Conservation (phyloP, 2,113 vertebrate species). For the Pomatorhinus ruficollis region DNA sequence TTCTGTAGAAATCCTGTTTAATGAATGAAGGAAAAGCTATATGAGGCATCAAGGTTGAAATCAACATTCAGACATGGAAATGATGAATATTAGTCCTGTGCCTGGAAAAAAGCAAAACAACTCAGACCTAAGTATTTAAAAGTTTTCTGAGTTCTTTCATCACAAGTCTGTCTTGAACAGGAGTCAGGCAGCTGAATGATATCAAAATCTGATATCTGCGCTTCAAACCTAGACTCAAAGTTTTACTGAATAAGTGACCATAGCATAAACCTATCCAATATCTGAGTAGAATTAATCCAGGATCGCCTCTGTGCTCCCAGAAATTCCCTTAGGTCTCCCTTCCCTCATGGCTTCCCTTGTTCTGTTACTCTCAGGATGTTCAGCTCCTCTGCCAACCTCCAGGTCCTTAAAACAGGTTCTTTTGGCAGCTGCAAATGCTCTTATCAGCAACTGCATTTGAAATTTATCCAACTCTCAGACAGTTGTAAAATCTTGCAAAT, state of each 20-base stretch:
- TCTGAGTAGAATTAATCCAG: neutral
- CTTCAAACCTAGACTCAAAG: neutral
- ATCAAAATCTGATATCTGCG: neutral
- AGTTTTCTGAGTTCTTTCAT: neutral
- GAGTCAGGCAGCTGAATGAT: neutral
- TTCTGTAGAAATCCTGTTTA: neutral
- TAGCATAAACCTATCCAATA: neutral
- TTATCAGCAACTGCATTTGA: conserved; percentile 73
- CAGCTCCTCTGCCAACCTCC: conserved; percentile 53
- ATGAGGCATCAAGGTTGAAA: neutral
- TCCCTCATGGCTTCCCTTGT: neutral
- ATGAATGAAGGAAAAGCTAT: neutral
- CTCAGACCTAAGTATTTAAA: neutral
- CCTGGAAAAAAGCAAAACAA: neutral
- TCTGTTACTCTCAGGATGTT: neutral
- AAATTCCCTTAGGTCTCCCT: neutral
- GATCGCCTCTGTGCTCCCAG: neutral
- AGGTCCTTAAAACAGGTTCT: conserved; percentile 67
- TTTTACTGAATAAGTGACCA: neutral
- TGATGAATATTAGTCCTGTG: neutral
- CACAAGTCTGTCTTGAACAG: neutral
- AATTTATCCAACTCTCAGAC: conserved; percentile 75
- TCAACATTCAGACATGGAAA: conserved; percentile 10
- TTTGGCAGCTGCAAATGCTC: conserved; percentile 65
- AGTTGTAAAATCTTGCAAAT: conserved; percentile 72